Percentiles rank a stretch among this genome's conserved stretches.
Evolutionary conservation across 2,888 invertebrate species (phyloP).

Genomic region (Torymus auratus): DNA sequence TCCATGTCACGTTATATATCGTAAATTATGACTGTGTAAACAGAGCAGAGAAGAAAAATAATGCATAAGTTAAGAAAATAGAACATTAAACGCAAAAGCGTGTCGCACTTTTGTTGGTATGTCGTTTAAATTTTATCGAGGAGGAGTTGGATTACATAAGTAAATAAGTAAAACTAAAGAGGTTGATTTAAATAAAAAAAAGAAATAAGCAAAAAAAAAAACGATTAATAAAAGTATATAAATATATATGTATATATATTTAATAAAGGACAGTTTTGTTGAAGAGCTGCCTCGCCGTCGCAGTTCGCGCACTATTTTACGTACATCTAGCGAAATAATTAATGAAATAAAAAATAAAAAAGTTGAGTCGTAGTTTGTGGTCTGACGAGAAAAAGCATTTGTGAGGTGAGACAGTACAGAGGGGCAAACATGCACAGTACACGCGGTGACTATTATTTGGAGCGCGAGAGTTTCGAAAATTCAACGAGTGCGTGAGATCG

Average conservation of each 20-base stretch:
- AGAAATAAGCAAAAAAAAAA: conserved; percentile 13
- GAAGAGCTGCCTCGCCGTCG: conserved; percentile 47
- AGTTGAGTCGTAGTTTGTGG: conserved; percentile 28
- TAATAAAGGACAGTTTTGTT: conserved; percentile 37
- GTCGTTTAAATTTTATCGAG: conserved; percentile 53
- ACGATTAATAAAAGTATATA: conserved; percentile 35
- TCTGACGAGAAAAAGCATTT: conserved; percentile 24
- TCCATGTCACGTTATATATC: conserved; percentile 22
- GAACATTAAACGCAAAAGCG: conserved; percentile 40
- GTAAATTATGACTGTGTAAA: conserved; percentile 28
- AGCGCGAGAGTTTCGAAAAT: conserved; percentile 47
- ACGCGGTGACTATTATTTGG: conserved; percentile 13
- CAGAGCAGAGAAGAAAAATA: conserved; percentile 18
- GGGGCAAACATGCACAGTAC: conserved; percentile 2
- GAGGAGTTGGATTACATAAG: conserved; percentile 24
- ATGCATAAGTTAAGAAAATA: conserved; percentile 21
- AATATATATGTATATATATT: conserved; percentile 31
- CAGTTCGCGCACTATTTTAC: conserved; percentile 62
- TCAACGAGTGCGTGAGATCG: conserved; percentile 44
- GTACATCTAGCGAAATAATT: conserved; percentile 57
- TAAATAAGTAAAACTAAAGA: conserved; percentile 10
- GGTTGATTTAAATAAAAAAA: conserved; percentile 26
- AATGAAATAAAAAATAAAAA: conserved; percentile 22
- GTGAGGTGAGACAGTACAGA: neutral
- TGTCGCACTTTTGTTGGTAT: conserved; percentile 49